Base-by-base conservation (phyloP, 1,140 invertebrate genomes). In the Sarcophaga bullata region DNA sequence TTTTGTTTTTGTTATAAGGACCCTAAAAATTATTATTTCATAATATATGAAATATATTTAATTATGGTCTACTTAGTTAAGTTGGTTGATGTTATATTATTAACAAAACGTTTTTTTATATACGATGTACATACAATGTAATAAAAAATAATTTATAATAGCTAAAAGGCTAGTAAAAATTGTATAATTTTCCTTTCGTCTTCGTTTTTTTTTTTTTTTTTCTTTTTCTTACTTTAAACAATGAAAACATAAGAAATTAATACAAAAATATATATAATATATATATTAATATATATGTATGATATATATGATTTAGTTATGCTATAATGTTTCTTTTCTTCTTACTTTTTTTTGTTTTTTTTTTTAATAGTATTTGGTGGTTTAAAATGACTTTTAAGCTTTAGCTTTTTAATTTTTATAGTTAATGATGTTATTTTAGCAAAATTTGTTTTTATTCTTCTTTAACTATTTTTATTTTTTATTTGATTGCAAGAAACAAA, bases 11-110 rank as follows among this genome's bases (percentile, higher is more conserved):
- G 25, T 37, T 37, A 37, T 62, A 5, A 17, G 19, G 62, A 68
- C 62, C 62, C 15, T 8, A 10, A 19, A 68, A 19, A 25, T 52
- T 9, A 68, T 68, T 68, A 68, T 68, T 68, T 68, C 62, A 68
- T 68, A 68, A 68, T 68, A 68, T 68, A 68, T 68, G 62, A 68
- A 68, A 68, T 68, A 68, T 68, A 25, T 8, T 19, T 8, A 68
- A 19, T 19, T 68, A 68, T 68, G 62, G n/a, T 68, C 62, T 19
- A 68, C 25, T 37, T 37, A 37, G 25, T 37, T 37, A 37, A 37
- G 25, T 37, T 37, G 25, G 25, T 37, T 37, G 25, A 62, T n/a
- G 17, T 68, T 8, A 68, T 19, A 68, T 37, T 37, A 37, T 68
- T 19, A 8, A 68, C n/a, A 17, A 68, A 68, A 68, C 19, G 19